A percentile compares a stretch with the other conserved stretches of the same genome.
Evolutionary conservation across 2,888 invertebrate species (phyloP).

Genomic region (Drosophila hamatofila): DNA sequence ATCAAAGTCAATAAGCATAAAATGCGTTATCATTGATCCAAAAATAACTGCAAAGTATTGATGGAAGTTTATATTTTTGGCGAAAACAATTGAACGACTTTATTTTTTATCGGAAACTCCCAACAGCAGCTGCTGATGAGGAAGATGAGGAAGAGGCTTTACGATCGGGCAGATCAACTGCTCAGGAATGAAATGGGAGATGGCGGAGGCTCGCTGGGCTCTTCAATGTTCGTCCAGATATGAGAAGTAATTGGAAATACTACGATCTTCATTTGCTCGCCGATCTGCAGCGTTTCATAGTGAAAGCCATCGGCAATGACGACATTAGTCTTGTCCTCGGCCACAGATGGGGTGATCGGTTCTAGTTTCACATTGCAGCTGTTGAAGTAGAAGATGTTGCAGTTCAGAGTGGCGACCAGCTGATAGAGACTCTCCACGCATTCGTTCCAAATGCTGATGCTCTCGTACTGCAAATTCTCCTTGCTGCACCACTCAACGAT

Average conservation of each 20-base stretch:
- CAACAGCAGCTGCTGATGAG: conserved; percentile 27
- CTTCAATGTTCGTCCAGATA: not conserved
- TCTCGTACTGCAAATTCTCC: conserved; percentile 20
- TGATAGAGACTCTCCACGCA: conserved; percentile 46
- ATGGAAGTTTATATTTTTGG: conserved; percentile 47
- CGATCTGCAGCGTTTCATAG: conserved; percentile 48
- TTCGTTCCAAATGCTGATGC: conserved; percentile 55
- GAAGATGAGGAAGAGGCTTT: conserved; percentile 12
- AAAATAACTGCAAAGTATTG: conserved; percentile 60
- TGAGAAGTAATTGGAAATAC: conserved; percentile 48
- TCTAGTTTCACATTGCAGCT: conserved; percentile 43
- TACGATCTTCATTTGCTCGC: conserved; percentile 30
- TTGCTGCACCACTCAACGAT: conserved; percentile 22
- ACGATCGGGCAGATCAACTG: not conserved
- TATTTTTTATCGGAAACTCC: conserved; percentile 22
- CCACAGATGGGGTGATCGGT: conserved; percentile 24
- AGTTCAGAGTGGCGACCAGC: conserved; percentile 36
- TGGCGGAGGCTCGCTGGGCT: not conserved
- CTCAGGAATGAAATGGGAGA: conserved; percentile 47
- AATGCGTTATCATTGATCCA: conserved; percentile 44
- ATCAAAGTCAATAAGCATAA: conserved; percentile 66
- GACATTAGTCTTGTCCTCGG: not conserved
- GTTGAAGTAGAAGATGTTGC: conserved; percentile 46
- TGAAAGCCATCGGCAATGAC: conserved; percentile 39
- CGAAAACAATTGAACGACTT: conserved; percentile 26